phyloP scores from a whole-genome alignment of 2,113 vertebrate species.

The Butastur rufipennis region DNA sequence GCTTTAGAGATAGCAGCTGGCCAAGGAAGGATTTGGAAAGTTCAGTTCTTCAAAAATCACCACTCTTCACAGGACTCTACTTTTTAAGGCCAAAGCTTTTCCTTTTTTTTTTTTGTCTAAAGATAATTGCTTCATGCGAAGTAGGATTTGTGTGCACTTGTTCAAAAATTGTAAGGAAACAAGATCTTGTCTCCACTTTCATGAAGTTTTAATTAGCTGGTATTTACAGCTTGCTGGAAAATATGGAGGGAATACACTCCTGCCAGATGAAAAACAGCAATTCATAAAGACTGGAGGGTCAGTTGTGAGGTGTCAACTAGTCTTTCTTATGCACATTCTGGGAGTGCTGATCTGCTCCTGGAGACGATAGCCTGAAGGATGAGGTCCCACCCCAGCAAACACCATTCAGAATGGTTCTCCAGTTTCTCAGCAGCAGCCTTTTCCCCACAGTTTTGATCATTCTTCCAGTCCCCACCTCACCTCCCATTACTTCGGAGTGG shows the following conservation, averaged over 20 bases:
- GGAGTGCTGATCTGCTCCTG: not conserved
- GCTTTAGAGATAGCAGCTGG: not conserved
- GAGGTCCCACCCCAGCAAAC: not conserved
- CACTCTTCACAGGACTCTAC: not conserved
- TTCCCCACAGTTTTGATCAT: not conserved
- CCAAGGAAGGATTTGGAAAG: not conserved
- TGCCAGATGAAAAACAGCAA: not conserved
- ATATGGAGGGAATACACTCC: not conserved
- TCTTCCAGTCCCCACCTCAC: not conserved
- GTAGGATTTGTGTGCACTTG: not conserved
- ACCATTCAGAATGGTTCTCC: not conserved
- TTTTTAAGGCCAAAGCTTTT: not conserved
- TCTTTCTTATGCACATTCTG: not conserved
- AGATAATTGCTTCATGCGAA: not conserved
- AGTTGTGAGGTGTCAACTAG: not conserved
- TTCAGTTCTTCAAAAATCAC: not conserved
- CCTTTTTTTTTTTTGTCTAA: not conserved
- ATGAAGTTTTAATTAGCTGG: not conserved
- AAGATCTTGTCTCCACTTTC: not conserved
- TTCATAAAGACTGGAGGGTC: not conserved
- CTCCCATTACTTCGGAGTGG: not conserved
- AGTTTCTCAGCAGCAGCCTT: not conserved
- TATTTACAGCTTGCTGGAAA: not conserved
- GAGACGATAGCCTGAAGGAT: not conserved
- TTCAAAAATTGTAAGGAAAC: not conserved